Conservation (phyloP, 64 coral and sea anemone genomes). For the Montipora efflorescens region DNA sequence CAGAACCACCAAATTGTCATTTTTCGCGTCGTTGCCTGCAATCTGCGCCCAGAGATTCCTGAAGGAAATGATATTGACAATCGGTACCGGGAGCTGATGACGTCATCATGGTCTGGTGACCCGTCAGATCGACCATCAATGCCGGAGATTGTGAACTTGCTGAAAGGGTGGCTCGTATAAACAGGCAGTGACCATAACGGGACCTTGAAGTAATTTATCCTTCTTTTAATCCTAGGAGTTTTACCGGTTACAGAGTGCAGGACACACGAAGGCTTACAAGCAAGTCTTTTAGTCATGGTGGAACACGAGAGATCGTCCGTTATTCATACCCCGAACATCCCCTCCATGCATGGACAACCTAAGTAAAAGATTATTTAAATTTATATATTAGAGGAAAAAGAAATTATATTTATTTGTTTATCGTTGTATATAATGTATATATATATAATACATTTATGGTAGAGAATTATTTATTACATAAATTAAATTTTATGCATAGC, state of each 20-base stretch:
- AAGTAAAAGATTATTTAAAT: neutral
- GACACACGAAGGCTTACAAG: neutral
- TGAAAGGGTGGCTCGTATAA: neutral
- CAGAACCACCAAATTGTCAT: slow-evolving; percentile 97
- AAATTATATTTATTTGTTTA: neutral
- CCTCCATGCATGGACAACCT: neutral
- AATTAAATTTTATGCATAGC: slow-evolving; percentile 22
- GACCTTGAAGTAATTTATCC: neutral
- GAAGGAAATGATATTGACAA: slow-evolving; percentile 81
- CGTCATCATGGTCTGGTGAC: slow-evolving; percentile 68
- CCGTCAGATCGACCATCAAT: slow-evolving; percentile 74
- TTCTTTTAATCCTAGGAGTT: neutral
- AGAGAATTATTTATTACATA: slow-evolving; percentile 19
- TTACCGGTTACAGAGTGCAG: neutral
- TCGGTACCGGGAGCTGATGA: slow-evolving; percentile 93
- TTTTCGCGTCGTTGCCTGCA: slow-evolving; percentile 87
- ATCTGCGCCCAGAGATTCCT: slow-evolving; percentile 80
- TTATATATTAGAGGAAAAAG: neutral
- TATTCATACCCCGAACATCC: neutral
- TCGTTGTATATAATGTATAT: neutral
- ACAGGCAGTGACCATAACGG: neutral
- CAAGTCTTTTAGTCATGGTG: neutral
- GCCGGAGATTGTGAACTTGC: slow-evolving; percentile 47
- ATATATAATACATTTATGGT: neutral
- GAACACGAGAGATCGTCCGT: neutral